Evolutionary conservation across 2,113 vertebrate species (phyloP).

Genomic region (Micronycteris hirsuta): DNA sequence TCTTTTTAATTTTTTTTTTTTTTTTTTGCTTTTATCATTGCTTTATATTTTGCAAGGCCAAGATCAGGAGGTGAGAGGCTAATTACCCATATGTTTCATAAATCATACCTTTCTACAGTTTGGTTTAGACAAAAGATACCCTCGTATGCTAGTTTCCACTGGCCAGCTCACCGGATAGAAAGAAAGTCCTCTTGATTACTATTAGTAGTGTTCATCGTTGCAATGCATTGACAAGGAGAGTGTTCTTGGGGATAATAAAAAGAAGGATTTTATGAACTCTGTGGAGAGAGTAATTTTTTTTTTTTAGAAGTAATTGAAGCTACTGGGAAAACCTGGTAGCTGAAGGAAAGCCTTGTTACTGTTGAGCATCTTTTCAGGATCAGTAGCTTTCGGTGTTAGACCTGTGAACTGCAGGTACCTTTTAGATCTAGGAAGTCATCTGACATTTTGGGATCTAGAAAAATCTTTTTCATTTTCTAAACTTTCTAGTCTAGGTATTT

Average conservation of each 20-base stretch:
- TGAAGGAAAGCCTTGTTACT: not conserved
- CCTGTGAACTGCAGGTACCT: not conserved
- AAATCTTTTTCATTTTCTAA: not conserved
- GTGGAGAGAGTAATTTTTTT: not conserved
- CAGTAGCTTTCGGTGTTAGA: not conserved
- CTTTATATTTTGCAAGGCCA: slow-evolving; percentile 16
- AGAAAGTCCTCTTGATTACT: not conserved
- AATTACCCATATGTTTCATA: not conserved
- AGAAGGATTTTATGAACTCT: not conserved
- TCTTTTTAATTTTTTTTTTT: not conserved
- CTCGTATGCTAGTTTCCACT: not conserved
- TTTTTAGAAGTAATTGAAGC: not conserved
- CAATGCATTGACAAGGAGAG: not conserved
- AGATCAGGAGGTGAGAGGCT: not conserved
- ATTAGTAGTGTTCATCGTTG: not conserved
- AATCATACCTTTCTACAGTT: not conserved
- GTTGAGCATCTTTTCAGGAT: not conserved
- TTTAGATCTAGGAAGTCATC: not conserved
- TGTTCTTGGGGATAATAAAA: not conserved
- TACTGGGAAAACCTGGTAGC: not conserved
- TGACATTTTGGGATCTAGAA: not conserved
- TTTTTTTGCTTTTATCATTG: not conserved
- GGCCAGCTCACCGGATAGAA: not conserved
- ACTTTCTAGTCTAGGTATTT: not conserved
- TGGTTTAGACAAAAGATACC: not conserved